Evolutionary conservation across 1,140 invertebrate species (phyloP), one percentile per base, ranked within the genome.

Genomic region (Drosophila takahashii): DNA sequence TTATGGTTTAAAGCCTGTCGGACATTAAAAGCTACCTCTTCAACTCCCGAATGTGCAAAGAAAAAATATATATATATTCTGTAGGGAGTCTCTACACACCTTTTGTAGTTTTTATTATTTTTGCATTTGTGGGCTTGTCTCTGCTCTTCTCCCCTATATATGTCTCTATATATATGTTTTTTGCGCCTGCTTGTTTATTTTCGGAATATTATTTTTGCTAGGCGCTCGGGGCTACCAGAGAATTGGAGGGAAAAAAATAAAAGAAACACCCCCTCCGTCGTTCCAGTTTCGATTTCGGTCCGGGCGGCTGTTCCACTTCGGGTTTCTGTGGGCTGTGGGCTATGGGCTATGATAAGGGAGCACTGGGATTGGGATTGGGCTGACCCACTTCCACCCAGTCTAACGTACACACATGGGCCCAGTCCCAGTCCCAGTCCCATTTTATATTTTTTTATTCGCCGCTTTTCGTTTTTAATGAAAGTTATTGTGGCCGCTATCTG

Each of bases 401-500:
- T 2, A 10, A 10, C 37, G 47, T 5, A 34, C 34, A 54, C 41
- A 65, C 32, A 64, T 27, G 53, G 69, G 45, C 50, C 18, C 52
- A 54, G 50, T 70, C n/a, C n/a, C n/a, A n/a, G n/a, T n/a, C n/a
- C n/a, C n/a, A n/a, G n/a, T n/a, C n/a, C n/a, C 61, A 72, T 70
- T 73, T 51, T 66, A 62, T 59, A 62, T 59, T 73, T 59, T 73
- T 73, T 56, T 64, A 16, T 76, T 48, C 48, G 44, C 47, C 37
- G 58, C 18, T 79, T 79, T 64, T 60, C 44, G 34, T 39, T 59
- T 80, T 80, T 80, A 60, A 80, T 77, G 53, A 77, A 80, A 77
- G 59, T 81, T 81, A 81, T 77, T 81, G 78, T 76, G 67, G 62
- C 47, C 48, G 72, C 50, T 79, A 78, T 79, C 77, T 73, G 54